Evolutionary conservation across 2,888 invertebrate species (phyloP), one percentile per base, ranked within the genome.

Genomic region (Orchesellides sinensis): DNA sequence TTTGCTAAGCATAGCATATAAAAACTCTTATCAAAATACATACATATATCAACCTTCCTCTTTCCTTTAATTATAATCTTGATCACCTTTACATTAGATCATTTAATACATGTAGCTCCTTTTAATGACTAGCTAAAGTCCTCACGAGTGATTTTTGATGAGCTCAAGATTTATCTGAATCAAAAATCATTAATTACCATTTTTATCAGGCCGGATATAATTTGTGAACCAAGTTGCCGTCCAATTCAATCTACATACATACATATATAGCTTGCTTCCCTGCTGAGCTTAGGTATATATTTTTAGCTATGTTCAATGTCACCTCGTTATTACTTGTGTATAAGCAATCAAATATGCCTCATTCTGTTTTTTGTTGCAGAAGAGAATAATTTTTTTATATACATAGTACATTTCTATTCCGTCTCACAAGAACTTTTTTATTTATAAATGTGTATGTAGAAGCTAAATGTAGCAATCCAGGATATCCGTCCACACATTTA

Each of bases 111-210:
- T 35, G 12, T 47, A n/a, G 52, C 52, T 52, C 2, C 5, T 8
- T 23, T 52, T 21, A 52, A 47, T 52, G 12, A 52, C 52, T 35
- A 47, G 8, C 8, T n/a, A 25, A 29, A 59, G 17, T 32, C 32
- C 27, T 29, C 29, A 59, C 2, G 32, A 4, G 52, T 32, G 1
- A 2, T 12, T 6, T 29, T 29, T 59, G 19, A 29, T 29, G 29
- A 59, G 59, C 17, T 59, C 29, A n/a, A 14, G 19, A 59, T 59
- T 29, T 59, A 59, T 59, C 29, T 54, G 23, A 59, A 59, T 40
- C 4, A 21, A 25, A 54, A 25, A 23, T 6, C 8, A 6, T 54
- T 54, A 54, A 54, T 25, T 54, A n/a, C 10, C 40, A 5, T 40
- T 40, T 40, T 40, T 40, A 40, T 40, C 40, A 5, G 2, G n/a